phyloP scores from a whole-genome alignment of 1,140 invertebrate species.

The Papilio dardanus region DNA sequence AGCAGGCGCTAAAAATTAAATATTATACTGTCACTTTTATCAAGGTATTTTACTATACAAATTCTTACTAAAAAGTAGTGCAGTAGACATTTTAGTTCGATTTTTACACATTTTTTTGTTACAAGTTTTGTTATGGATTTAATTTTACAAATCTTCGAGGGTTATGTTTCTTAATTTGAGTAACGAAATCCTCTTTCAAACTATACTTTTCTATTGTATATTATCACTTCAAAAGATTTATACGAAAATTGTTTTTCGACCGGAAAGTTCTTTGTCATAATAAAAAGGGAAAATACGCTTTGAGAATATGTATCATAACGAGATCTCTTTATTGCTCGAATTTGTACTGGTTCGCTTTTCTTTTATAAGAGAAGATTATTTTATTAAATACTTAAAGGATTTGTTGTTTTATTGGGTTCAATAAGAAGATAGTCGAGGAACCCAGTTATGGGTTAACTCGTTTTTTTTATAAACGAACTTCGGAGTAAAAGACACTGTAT shows the following conservation, averaged over 20 bases:
- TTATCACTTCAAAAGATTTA: conserved; percentile 10
- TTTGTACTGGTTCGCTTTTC: background rate
- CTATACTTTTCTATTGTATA: background rate
- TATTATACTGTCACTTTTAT: no score
- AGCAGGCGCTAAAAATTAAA: background rate
- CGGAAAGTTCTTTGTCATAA: conserved; percentile 12
- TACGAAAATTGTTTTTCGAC: conserved; percentile 6
- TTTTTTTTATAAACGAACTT: no score
- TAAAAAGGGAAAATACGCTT: conserved; percentile 16
- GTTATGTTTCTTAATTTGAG: background rate
- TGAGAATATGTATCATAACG: conserved; percentile 7
- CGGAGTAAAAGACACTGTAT: no score
- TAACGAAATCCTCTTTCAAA: background rate
- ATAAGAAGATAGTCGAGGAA: background rate
- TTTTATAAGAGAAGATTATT: background rate
- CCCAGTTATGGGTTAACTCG: no score
- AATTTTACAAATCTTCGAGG: background rate
- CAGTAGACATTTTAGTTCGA: background rate
- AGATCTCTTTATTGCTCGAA: conserved; percentile 4
- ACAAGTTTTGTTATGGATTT: background rate
- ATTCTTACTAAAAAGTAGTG: background rate
- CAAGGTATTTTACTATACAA: no score
- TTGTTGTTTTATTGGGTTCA: background rate
- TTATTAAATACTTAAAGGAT: background rate
- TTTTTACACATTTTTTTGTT: background rate